These are phyloP conservation scores for Corapipo altera DNA, from an alignment of 2,113 vertebrate genomes.

Conservation along the genomic window DNA sequence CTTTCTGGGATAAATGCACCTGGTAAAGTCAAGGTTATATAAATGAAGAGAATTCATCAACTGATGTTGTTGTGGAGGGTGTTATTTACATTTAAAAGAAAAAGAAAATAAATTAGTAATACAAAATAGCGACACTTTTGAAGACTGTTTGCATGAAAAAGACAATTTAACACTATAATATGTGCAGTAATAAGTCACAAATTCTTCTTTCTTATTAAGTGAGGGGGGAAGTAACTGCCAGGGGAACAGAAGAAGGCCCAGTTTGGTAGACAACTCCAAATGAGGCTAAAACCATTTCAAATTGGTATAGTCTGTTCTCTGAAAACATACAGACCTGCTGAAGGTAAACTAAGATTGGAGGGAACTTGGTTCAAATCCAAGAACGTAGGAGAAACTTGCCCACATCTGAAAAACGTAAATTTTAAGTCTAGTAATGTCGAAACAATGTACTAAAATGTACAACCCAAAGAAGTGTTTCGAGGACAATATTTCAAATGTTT, in stretches of 20 bases:
- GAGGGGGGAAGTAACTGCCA: neutral
- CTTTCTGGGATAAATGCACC: constrained; percentile 23
- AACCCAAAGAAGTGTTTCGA: neutral
- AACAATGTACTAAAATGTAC: neutral
- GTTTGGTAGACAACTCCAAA: neutral
- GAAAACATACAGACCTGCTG: neutral
- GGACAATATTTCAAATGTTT: neutral
- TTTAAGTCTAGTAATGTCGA: neutral
- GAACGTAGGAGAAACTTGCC: neutral
- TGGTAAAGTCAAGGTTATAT: constrained; percentile 29
- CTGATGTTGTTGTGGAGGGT: neutral
- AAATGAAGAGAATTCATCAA: constrained; percentile 42
- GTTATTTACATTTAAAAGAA: neutral
- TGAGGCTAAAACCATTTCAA: neutral
- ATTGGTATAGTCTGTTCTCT: neutral
- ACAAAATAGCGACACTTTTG: neutral
- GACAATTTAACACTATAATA: neutral
- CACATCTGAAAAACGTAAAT: neutral
- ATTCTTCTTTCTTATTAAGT: neutral
- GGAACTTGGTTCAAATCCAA: neutral
- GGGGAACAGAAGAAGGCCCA: neutral
- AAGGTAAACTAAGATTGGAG: neutral
- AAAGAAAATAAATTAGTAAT: neutral
- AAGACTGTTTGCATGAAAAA: neutral
- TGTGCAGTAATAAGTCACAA: neutral